phyloP scores from a whole-genome alignment of 2,888 invertebrate genomes.

The Poecilobothrus nobilitatus region DNA sequence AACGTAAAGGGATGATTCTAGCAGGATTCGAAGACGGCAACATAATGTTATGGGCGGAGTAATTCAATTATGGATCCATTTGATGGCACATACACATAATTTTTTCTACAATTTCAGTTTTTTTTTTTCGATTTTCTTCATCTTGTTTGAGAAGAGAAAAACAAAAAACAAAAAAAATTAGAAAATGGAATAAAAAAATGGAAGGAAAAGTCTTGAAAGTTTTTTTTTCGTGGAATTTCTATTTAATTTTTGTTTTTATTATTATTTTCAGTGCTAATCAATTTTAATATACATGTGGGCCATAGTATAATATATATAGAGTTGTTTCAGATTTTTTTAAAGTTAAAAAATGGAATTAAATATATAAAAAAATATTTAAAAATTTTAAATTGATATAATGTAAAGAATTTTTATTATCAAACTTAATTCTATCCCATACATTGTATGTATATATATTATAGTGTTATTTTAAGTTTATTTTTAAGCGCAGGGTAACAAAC shows the following conservation, averaged over 20 bases:
- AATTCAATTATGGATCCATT: constrained; percentile 46
- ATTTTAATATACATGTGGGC: background rate
- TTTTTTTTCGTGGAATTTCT: background rate
- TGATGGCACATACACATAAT: constrained; percentile 32
- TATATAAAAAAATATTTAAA: too few relatives aligned
- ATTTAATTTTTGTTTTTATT: background rate
- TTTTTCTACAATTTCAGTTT: background rate
- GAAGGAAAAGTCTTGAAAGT: constrained; percentile 1
- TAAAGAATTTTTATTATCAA: too few relatives aligned
- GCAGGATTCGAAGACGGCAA: background rate
- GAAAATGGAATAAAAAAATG: background rate
- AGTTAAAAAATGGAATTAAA: too few relatives aligned
- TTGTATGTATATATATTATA: too few relatives aligned
- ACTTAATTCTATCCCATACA: too few relatives aligned
- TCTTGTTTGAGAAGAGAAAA: background rate
- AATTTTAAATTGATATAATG: too few relatives aligned
- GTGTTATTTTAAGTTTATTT: too few relatives aligned
- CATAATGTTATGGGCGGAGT: constrained; percentile 36
- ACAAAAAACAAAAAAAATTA: background rate
- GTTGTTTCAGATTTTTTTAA: too few relatives aligned
- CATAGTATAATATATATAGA: background rate
- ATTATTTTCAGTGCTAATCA: background rate
- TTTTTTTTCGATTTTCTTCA: background rate
- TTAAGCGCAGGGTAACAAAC: too few relatives aligned
- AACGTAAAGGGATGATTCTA: background rate